These are phyloP conservation scores for Brachycybe producta DNA, from an alignment of 2,888 invertebrate species.

Conservation along the genomic window DNA sequence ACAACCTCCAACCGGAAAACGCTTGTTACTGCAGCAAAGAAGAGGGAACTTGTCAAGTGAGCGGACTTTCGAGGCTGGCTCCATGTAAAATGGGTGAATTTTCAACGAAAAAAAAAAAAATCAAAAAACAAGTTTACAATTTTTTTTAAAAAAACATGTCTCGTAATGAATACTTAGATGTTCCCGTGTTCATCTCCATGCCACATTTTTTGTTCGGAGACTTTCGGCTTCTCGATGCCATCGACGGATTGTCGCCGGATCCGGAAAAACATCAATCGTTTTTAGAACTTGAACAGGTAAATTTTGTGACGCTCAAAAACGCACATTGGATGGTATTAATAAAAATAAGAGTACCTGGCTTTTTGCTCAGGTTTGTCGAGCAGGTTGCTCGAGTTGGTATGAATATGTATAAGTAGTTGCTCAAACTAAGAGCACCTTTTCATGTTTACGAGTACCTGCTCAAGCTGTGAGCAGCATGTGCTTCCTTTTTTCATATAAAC, in stretches of 20 bases:
- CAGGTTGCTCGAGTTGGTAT: no score
- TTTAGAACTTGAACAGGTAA: slow-evolving; percentile 3
- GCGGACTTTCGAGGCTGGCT: background rate
- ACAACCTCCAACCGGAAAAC: background rate
- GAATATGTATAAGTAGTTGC: no score
- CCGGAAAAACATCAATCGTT: slow-evolving; percentile 1
- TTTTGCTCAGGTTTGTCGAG: no score
- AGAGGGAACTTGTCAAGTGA: background rate
- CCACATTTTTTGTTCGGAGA: slow-evolving; percentile 11
- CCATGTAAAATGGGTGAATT: slow-evolving; percentile 1
- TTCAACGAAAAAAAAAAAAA: background rate
- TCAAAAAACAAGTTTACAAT: background rate
- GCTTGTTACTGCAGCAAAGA: background rate
- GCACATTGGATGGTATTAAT: no score
- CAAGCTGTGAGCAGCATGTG: no score
- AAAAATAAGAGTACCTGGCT: no score
- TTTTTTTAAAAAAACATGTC: background rate
- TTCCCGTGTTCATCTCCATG: slow-evolving; percentile 1
- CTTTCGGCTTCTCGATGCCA: slow-evolving; percentile 1
- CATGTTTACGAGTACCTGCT: no score
- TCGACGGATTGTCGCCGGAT: slow-evolving; percentile 10
- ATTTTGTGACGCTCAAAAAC: no score
- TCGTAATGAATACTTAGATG: no score
- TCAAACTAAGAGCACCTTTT: no score
- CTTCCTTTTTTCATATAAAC: no score